Evolutionary conservation across 2,888 invertebrate species (phyloP).

Genomic region (Pteria penguin): DNA sequence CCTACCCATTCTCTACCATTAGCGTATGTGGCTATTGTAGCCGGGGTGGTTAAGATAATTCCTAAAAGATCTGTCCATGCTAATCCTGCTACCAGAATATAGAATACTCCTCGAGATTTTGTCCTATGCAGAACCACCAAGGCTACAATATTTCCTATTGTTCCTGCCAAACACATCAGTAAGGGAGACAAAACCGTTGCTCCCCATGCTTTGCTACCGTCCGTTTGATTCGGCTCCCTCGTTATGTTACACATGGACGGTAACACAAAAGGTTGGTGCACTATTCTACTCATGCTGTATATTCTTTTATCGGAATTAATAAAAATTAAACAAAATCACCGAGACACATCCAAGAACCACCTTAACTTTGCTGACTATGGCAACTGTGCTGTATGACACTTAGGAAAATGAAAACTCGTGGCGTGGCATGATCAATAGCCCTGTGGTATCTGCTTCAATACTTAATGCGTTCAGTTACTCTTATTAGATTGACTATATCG

Average conservation of each 20-base stretch:
- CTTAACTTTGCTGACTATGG: too few relatives aligned
- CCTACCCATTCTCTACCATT: conserved; percentile 73
- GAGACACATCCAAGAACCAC: too few relatives aligned
- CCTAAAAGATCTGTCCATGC: conserved; percentile 79
- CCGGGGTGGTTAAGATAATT: conserved; percentile 75
- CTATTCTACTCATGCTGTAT: too few relatives aligned
- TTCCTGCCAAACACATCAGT: conserved; percentile 66
- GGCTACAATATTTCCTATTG: conserved; percentile 77
- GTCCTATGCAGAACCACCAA: conserved; percentile 71
- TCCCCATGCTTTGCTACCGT: conserved; percentile 39
- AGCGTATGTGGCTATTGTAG: conserved; percentile 68
- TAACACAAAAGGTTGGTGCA: not conserved
- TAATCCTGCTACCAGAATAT: conserved; percentile 76
- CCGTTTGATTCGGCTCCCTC: not conserved
- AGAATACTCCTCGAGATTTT: conserved; percentile 77
- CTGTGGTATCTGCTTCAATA: too few relatives aligned
- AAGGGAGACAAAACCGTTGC: conserved; percentile 69
- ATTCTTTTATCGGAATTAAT: too few relatives aligned
- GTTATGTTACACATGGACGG: conserved; percentile 21
- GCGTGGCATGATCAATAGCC: too few relatives aligned
- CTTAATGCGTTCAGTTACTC: too few relatives aligned
- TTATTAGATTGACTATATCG: too few relatives aligned
- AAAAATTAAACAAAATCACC: too few relatives aligned
- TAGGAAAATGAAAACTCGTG: too few relatives aligned
- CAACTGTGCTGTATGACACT: too few relatives aligned